Base-by-base conservation (phyloP, 2,113 vertebrate genomes). In the Semnornis frantzii region DNA sequence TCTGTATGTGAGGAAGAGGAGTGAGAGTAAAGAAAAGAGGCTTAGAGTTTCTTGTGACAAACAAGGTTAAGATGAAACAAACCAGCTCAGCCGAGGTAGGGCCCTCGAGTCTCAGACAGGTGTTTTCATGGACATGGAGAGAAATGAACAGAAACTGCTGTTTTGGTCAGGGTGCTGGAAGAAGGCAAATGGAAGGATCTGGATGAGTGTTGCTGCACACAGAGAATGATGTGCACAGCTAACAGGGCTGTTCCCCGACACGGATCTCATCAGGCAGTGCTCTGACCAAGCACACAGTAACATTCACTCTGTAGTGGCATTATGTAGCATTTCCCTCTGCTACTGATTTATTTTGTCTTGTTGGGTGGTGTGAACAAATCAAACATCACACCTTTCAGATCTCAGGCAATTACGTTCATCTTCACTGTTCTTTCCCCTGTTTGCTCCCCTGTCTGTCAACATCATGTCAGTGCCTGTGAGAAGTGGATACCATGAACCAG, bases 321-420 rank as follows among this genome's bases (percentile, higher is more conserved):
- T n/a, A 44, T 5, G 5, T 52, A 75, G 25, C 46, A 68, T 85
- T 95, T 90, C 72, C 46, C 73, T 80, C 68, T 82, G 27, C 48
- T 69, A 33, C 69, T 94, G 63, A 93, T 85, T 89, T 84, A 60
- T 79, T 94, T 89, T 96, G 88, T 90, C 89, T 37, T 80, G 27
- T 91, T 89, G 44, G 20, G 7, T 33, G 59, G 39, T 65, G 92
- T 58, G 79, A 93, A 85, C n/a, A 87, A 89, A 85, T 91, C 81
- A 83, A 94, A 91, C 88, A 85, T 77, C 73, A 87, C 31, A 58
- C n/a, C 16, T 90, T 89, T 88, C 68, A 88, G 80, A 86, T 78
- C 95, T 92, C 48, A 84, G 68, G 63, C 27, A 28, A 85, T 96
- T 92, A 96, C 21, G 48, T 64, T 81, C 81, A 64, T 64, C 85